Conservation (phyloP, 2,888 invertebrate species). For the Drepana falcataria region DNA sequence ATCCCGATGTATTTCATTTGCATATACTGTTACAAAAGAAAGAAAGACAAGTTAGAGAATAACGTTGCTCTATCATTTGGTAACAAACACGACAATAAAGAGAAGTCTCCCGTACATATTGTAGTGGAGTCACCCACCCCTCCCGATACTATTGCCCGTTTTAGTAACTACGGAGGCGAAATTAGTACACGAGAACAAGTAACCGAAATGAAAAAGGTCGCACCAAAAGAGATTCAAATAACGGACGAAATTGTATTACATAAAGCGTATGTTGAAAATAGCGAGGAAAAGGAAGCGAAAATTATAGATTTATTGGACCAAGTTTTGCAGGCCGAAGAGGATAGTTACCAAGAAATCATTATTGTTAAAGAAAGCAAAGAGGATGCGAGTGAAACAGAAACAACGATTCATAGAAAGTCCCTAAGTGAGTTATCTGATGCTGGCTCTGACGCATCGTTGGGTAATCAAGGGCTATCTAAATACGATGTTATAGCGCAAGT, state of each 20-base stretch:
- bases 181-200: conserved; percentile 16
- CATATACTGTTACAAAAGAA: conserved; percentile 47
- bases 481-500: conserved; percentile 79
- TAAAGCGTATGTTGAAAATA: conserved; percentile 54
- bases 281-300: conserved; percentile 68
- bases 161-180: conserved; percentile 38
- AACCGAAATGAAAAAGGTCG: conserved; percentile 10
- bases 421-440: conserved; percentile 65
- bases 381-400: conserved; percentile 23
- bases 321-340: conserved; percentile 72
- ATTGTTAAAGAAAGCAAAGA: conserved; percentile 48
- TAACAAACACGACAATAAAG: conserved; percentile 34
- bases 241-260: conserved; percentile 48
- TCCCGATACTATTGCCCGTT: conserved; percentile 46
- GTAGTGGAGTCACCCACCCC: conserved; percentile 64
- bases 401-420: conserved; percentile 52
- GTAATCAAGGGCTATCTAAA: conserved; percentile 67
- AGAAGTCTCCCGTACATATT: conserved; percentile 59
- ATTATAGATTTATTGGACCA: conserved; percentile 70
- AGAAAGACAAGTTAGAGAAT: conserved; percentile 26
- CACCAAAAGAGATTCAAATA: conserved; percentile 29
- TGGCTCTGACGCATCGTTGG: conserved; percentile 63
- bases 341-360: conserved; percentile 54
- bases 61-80: conserved; percentile 29
- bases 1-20: conserved; percentile 60